Evolutionary conservation across 2,888 invertebrate genomes (phyloP).

Genomic region (Psococerastis gibbosa): DNA sequence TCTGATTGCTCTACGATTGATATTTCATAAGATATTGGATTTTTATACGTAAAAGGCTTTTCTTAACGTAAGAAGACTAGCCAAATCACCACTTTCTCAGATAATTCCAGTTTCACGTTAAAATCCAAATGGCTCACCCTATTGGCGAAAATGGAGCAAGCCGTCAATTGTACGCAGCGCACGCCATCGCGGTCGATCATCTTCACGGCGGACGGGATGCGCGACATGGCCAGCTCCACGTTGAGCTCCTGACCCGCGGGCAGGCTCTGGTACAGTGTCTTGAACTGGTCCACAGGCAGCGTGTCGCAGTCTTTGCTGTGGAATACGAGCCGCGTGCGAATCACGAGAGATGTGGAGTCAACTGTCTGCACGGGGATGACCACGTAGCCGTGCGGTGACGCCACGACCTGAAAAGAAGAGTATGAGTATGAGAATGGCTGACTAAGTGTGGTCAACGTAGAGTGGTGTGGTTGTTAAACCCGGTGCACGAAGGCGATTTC

Average conservation of each 20-base stretch:
- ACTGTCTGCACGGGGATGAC: background rate
- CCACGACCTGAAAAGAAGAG: background rate
- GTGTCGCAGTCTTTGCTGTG: background rate
- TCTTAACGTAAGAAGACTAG: too few species aligned
- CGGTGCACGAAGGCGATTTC: background rate
- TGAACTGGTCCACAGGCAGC: background rate
- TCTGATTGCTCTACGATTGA: too few species aligned
- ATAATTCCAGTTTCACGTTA: too few species aligned
- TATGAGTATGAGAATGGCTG: too few species aligned
- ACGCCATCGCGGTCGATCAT: slow-evolving; percentile 22
- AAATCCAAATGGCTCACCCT: too few species aligned
- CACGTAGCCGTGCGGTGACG: background rate
- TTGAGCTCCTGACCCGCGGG: background rate
- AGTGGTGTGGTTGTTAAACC: too few species aligned
- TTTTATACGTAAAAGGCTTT: too few species aligned
- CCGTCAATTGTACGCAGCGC: slow-evolving; percentile 25
- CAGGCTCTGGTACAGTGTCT: background rate
- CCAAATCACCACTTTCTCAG: too few species aligned
- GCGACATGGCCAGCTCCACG: background rate
- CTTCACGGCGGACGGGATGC: slow-evolving; percentile 16
- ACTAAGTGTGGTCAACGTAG: too few species aligned
- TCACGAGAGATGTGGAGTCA: background rate
- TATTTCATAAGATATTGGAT: too few species aligned
- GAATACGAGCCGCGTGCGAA: background rate
- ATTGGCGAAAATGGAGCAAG: slow-evolving; percentile 30